These are phyloP conservation scores for Scaptomyza polygonia DNA, from an alignment of 2,888 invertebrate species.

Conservation along the genomic window DNA sequence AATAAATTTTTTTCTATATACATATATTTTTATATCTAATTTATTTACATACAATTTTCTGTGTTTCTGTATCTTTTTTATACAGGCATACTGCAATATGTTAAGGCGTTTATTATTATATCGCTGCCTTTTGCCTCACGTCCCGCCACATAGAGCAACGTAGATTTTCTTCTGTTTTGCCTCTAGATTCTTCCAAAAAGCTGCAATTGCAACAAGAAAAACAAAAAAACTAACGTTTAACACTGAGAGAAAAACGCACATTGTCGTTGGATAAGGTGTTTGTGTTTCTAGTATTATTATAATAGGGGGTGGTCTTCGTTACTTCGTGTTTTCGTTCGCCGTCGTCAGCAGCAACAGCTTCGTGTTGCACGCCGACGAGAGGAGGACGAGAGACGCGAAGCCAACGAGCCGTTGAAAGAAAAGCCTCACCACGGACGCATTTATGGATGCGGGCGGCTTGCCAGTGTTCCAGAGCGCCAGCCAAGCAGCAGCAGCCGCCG, in stretches of 20 bases:
- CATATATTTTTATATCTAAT: not conserved
- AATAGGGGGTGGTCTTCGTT: constrained; percentile 64
- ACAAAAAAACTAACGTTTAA: constrained; percentile 5
- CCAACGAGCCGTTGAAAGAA: constrained; percentile 67
- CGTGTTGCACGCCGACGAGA: constrained; percentile 65
- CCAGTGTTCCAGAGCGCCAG: constrained; percentile 85
- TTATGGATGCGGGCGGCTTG: constrained; percentile 85
- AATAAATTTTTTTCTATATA: not conserved
- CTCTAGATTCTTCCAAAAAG: constrained; percentile 34
- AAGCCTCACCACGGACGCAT: constrained; percentile 81
- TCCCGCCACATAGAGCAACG: constrained; percentile 53
- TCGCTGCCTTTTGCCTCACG: constrained; percentile 45
- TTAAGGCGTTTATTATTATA: constrained; percentile 10
- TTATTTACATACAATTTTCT: not conserved
- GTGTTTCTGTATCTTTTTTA: not conserved
- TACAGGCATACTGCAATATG: constrained; percentile 43
- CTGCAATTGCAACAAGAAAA: constrained; percentile 5
- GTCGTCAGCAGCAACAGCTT: constrained; percentile 54
- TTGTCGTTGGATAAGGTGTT: constrained; percentile 13
- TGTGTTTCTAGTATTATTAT: constrained; percentile 32
- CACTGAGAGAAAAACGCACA: constrained; percentile 33
- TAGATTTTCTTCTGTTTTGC: constrained; percentile 43
- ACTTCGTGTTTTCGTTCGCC: constrained; percentile 75
- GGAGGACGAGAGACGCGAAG: constrained; percentile 74
- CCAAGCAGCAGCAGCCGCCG: constrained; percentile 83